A percentile compares a stretch with the other conserved stretches of the same genome.
Evolutionary conservation across 2,113 vertebrate genomes (phyloP).

Genomic region (Sterna hirundo): DNA sequence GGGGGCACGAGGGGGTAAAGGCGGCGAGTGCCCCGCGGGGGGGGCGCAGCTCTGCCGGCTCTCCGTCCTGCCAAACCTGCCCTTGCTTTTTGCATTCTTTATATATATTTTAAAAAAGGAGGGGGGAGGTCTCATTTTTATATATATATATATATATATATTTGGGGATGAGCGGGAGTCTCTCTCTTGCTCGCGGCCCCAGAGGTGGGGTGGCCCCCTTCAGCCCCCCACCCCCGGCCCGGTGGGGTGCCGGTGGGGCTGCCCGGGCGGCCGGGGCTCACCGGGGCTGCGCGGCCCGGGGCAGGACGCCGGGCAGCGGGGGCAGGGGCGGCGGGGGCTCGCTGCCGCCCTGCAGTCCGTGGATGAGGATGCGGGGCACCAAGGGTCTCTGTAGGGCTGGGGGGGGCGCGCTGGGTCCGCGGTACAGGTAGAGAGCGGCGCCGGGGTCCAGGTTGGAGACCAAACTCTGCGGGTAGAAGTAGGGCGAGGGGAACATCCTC

Average conservation of each 20-base stretch:
- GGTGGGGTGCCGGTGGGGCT: background rate
- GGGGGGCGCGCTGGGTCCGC: conserved; percentile 91
- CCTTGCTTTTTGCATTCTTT: background rate
- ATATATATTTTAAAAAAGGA: background rate
- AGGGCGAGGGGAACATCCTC: conserved; percentile 97
- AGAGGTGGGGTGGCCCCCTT: background rate
- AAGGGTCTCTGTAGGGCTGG: conserved; percentile 91
- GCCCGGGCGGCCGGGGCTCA: conserved; percentile 72
- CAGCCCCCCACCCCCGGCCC: background rate
- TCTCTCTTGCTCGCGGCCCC: background rate
- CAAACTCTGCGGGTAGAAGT: conserved; percentile 96
- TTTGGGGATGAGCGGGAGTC: background rate
- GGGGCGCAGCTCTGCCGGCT: background rate
- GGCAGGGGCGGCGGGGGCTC: conserved; percentile 90
- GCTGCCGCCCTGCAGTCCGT: conserved; percentile 90
- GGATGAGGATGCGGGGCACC: conserved; percentile 93
- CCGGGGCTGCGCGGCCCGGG: conserved; percentile 89
- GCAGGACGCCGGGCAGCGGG: conserved; percentile 86
- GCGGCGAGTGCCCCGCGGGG: background rate
- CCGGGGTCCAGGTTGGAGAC: conserved; percentile 95
- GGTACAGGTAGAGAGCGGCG: conserved; percentile 93
- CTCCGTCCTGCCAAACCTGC: background rate
- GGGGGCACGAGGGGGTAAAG: background rate
- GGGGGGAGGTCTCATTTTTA: background rate
- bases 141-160: conserved; percentile 6